Evolutionary conservation across 2,797 vertebrate species (phyloP).

Genomic region (Semaprochilodus insignis): DNA sequence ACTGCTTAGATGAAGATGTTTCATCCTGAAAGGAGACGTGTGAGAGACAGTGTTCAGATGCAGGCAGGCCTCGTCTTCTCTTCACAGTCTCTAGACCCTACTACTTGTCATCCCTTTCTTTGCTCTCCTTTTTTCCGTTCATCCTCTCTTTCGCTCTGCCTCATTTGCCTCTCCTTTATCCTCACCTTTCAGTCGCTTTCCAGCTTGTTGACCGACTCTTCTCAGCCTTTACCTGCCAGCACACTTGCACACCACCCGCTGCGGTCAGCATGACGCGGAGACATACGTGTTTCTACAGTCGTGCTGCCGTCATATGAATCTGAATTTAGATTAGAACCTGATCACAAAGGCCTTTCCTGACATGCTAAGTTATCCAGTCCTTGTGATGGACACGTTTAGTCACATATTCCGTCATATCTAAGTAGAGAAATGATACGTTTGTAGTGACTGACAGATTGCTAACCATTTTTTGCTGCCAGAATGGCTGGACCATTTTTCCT

Average conservation of each 20-base stretch:
- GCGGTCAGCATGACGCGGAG: too few relatives aligned
- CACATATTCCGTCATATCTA: not conserved
- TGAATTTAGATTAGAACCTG: not conserved
- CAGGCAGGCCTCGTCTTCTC: conserved; percentile 9
- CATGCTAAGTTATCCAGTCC: not conserved
- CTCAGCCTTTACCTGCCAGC: not conserved
- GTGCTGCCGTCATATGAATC: not conserved
- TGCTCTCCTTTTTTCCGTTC: not conserved
- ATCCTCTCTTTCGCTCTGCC: not conserved
- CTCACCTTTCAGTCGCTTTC: not conserved
- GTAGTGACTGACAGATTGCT: not conserved
- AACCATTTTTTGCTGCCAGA: not conserved
- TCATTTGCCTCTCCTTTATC: not conserved
- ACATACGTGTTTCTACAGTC: not conserved
- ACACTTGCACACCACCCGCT: too few relatives aligned
- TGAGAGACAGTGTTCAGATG: conserved; percentile 26
- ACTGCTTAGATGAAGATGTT: conserved; percentile 41
- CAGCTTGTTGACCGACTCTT: not conserved
- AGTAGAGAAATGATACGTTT: not conserved
- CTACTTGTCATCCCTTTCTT: not conserved
- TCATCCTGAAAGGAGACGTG: conserved; percentile 41
- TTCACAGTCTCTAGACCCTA: conserved; percentile 17
- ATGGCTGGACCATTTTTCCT: not conserved
- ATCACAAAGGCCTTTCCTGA: not conserved
- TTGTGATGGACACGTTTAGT: not conserved